Conservation (phyloP, 35 echinoderm and acorn worm species). For the Apostichopus japonicus region DNA sequence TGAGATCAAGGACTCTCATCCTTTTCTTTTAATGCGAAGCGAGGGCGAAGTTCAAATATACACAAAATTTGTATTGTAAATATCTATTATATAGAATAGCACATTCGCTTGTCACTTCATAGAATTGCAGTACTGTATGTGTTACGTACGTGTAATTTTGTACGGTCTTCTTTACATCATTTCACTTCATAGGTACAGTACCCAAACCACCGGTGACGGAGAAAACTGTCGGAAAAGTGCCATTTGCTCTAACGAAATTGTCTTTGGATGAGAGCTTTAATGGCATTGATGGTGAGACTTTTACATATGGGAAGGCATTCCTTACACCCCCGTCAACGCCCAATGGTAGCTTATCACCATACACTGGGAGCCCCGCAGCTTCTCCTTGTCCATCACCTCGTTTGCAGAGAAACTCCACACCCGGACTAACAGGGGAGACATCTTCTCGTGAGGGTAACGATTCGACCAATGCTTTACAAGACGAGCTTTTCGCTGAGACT, state of each 20-base stretch:
- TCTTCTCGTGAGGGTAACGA: background rate
- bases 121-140: no score
- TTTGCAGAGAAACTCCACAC: background rate
- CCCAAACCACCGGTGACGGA: no score
- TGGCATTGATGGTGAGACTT: background rate
- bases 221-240: background rate
- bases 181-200: no score
- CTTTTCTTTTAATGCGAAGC: no score
- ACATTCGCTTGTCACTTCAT: no score
- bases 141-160: no score
- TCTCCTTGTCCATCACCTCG: slow-evolving; percentile 18
- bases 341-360: background rate
- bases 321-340: slow-evolving; percentile 19
- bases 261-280: background rate
- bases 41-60: no score
- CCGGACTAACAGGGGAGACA: no score
- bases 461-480: no score
- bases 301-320: background rate
- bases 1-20: no score
- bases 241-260: background rate
- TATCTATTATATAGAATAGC: background rate
- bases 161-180: no score
- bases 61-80: no score
- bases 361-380: background rate
- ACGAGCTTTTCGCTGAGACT: background rate